These are phyloP conservation scores for Slavum lentiscoides DNA, from an alignment of 2,888 invertebrate genomes.

Conservation along the genomic window DNA sequence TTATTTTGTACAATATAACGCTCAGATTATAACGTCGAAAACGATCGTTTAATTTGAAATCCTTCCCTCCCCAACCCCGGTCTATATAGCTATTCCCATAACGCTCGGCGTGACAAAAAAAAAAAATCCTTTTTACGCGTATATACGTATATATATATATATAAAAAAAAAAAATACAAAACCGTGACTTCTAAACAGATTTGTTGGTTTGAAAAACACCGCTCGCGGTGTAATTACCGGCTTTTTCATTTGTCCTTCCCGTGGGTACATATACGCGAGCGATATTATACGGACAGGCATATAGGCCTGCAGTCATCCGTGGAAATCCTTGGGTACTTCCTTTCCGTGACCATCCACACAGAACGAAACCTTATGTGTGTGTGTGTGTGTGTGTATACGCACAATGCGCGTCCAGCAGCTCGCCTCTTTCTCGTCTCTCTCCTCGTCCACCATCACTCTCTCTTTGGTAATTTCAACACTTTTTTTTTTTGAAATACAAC, in stretches of 20 bases:
- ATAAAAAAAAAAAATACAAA: too few species aligned
- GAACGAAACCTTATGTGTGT: conserved; percentile 38
- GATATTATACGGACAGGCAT: not conserved
- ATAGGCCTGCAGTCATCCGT: conserved; percentile 42
- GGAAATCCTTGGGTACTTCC: conserved; percentile 52
- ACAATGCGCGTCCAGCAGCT: too few species aligned
- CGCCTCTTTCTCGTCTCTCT: too few species aligned
- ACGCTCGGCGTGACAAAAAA: not conserved
- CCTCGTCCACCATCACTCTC: too few species aligned
- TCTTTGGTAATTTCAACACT: too few species aligned
- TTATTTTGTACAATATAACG: too few species aligned
- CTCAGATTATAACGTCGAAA: conserved; percentile 19
- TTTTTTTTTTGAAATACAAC: too few species aligned
- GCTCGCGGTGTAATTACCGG: not conserved
- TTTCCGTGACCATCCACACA: conserved; percentile 37
- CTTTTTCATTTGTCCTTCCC: conserved; percentile 21
- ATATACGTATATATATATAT: too few species aligned
- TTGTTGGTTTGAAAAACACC: conserved; percentile 6
- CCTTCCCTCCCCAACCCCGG: too few species aligned
- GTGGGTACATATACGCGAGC: not conserved
- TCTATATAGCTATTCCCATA: too few species aligned
- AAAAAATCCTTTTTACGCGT: not conserved
- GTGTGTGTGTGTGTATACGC: not conserved
- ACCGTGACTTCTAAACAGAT: conserved; percentile 38
- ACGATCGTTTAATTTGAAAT: conserved; percentile 30